A percentile compares a stretch with the other conserved stretches of the same genome.
Evolutionary conservation across 2,113 vertebrate genomes (phyloP).

Genomic region (Apaloderma vittatum): DNA sequence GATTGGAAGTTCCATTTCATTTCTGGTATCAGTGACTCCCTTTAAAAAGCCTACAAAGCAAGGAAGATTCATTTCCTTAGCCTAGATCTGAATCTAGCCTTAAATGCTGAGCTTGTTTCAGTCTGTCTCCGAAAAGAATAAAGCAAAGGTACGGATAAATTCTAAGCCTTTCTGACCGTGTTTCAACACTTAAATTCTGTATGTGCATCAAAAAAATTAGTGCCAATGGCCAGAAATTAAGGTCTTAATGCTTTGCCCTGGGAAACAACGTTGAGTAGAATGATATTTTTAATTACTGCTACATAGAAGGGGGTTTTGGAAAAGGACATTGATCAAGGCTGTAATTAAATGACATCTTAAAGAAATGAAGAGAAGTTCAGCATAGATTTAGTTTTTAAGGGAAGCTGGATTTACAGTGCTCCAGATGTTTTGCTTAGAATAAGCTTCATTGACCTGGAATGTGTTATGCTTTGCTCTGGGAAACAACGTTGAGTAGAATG

Average conservation of each 20-base stretch:
- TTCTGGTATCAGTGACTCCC: not conserved
- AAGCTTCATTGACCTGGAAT: constrained; percentile 70
- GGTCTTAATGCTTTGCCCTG: not conserved
- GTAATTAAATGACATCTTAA: constrained; percentile 50
- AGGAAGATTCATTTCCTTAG: not conserved
- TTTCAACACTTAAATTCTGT: not conserved
- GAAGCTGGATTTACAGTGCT: constrained; percentile 53
- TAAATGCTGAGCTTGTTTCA: not conserved
- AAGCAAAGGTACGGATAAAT: not conserved
- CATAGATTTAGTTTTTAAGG: constrained; percentile 47
- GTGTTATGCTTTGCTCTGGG: not conserved
- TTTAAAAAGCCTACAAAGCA: not conserved
- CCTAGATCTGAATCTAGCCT: not conserved
- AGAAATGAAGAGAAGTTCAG: constrained; percentile 35
- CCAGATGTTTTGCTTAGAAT: constrained; percentile 72
- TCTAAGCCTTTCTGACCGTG: not conserved
- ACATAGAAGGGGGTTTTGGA: not conserved
- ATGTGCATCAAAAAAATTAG: not conserved
- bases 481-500: not conserved
- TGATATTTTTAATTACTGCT: not conserved
- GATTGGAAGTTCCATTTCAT: constrained; percentile 15
- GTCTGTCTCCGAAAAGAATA: not conserved
- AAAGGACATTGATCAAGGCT: not conserved
- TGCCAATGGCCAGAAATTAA: not conserved
- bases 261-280: not conserved